Evolutionary conservation across 2,797 vertebrate genomes (phyloP), one percentile per base, ranked within the genome.

Genomic region (Notoglanidium macrostoma): DNA sequence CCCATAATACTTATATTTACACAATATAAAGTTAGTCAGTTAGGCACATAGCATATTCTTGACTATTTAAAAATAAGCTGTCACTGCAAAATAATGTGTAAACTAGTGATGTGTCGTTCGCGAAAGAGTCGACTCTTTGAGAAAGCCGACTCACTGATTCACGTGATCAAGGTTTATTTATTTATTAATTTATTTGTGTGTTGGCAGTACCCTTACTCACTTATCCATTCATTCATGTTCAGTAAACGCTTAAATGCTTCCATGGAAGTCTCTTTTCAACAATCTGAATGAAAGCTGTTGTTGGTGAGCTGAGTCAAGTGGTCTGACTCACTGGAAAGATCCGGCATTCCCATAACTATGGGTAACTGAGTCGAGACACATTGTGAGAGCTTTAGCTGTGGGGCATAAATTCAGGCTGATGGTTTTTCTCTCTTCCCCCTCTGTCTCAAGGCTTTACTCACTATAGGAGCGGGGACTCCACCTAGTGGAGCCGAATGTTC

Each of bases 401-500:
- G 19, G 51, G 29, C 15, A 49, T 65, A 29, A 65, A 67, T 83
- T 32, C 7, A 61, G 29, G 32, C 32, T 80, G 29, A 44, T 40
- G 54, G 29, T 63, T 44, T 72, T 1, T 40, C 7, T 46, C 7
- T 46, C 7, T 46, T 46, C 10, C 11, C 63, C 55, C n/a, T 26
- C 49, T 29, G 19, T 67, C 44, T 73, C 29, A 7, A 26, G 26
- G 63, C 3, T 51, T 68, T 82, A 65, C n/a, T 29, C 29, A 59
- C 17, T 32, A 21, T 9, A 73, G 40, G 26, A 49, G 40, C 59
- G 35, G 40, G 8, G 19, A 21, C 84, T 35, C 57, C 84, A 51
- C 59, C 84, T 85, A 67, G 84, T 85, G 84, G 84, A 78, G 3
- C 23, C 44, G 23, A 84, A 49, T 15, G 35, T 82, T 35, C 65